Conservation (phyloP, 2,888 invertebrate genomes). For the Blastobasis adustella region DNA sequence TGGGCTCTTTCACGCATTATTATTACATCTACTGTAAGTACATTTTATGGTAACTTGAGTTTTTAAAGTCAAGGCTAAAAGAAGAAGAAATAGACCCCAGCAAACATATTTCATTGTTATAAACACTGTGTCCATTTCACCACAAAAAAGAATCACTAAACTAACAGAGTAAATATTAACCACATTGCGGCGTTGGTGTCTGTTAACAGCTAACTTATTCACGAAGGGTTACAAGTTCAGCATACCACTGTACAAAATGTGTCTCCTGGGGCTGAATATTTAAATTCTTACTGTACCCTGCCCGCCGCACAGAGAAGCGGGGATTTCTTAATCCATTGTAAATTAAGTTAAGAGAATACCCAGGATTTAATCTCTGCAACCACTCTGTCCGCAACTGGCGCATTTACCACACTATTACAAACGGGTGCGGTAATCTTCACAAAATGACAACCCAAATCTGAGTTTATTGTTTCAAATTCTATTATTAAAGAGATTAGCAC, state of each 20-base stretch:
- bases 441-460: conserved; percentile 52
- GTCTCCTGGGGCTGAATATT: neutral
- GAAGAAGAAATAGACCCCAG: no score
- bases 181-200: neutral
- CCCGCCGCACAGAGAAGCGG: no score
- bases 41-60: no score
- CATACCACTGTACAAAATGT: neutral
- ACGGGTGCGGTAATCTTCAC: conserved; percentile 29
- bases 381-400: neutral
- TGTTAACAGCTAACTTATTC: neutral
- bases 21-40: no score
- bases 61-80: no score
- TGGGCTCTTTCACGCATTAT: no score
- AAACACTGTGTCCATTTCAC: no score
- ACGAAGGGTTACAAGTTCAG: neutral
- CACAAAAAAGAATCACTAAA: neutral
- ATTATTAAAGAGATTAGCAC: conserved; percentile 54
- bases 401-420: conserved; percentile 4
- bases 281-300: neutral
- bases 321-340: no score
- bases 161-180: neutral
- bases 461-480: conserved; percentile 54
- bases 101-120: no score
- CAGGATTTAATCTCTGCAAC: no score
- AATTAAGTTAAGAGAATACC: no score